These are phyloP conservation scores for Andrena fulva DNA, from an alignment of 2,888 invertebrate species.

Conservation along the genomic window DNA sequence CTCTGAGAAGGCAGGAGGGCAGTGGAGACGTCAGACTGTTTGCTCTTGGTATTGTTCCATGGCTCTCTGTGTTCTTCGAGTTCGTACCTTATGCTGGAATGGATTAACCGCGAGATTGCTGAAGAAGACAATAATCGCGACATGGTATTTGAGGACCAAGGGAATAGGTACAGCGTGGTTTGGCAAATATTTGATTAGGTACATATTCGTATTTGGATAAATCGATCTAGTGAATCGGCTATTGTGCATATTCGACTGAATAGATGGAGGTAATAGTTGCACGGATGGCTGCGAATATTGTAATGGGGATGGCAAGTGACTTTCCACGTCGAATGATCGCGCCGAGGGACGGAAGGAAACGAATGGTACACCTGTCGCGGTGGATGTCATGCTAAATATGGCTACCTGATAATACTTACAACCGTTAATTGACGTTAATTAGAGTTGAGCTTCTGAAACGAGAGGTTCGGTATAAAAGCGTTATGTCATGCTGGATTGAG, in stretches of 20 bases:
- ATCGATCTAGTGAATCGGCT: neutral
- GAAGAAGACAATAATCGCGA: too few relatives aligned
- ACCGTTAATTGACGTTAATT: constrained; percentile 40
- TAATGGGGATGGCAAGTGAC: constrained; percentile 7
- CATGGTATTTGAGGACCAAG: too few relatives aligned
- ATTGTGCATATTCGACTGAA: neutral
- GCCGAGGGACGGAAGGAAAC: neutral
- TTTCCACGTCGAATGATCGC: constrained; percentile 23
- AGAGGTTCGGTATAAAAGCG: neutral
- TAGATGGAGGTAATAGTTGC: neutral
- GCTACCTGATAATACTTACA: constrained; percentile 22
- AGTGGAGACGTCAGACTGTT: neutral
- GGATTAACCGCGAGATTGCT: too few relatives aligned
- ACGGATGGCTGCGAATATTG: constrained; percentile 27
- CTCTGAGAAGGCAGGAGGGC: neutral
- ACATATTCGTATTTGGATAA: neutral
- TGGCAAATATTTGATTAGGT: neutral
- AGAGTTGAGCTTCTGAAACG: neutral
- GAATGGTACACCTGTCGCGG: constrained; percentile 32
- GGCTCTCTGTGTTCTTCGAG: too few relatives aligned
- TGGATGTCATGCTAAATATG: constrained; percentile 12
- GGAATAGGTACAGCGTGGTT: too few relatives aligned
- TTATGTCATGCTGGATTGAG: neutral
- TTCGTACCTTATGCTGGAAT: too few relatives aligned
- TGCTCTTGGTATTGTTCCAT: too few relatives aligned